Evolutionary conservation across 2,113 vertebrate species (phyloP).

Genomic region (Anarhynchus alexandrinus): DNA sequence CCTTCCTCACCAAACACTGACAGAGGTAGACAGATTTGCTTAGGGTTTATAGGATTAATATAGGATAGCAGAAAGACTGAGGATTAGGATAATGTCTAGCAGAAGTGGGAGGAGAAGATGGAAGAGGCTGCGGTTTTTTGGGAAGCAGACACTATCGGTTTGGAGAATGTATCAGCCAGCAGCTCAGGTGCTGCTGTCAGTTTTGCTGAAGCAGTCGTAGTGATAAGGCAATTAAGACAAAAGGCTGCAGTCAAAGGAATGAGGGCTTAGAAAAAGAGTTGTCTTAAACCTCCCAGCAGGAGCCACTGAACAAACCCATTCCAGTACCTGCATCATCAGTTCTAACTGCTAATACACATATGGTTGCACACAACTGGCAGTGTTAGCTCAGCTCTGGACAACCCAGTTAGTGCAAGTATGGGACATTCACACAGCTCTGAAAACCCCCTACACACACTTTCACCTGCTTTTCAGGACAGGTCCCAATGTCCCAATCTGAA

Average conservation of each 20-base stretch:
- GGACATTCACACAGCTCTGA: not conserved
- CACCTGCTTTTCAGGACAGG: not conserved
- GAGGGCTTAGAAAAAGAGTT: not conserved
- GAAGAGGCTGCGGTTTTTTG: not conserved
- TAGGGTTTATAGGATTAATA: conserved; percentile 39
- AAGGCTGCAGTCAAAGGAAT: not conserved
- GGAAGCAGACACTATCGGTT: not conserved
- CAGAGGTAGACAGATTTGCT: conserved; percentile 13
- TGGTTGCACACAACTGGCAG: not conserved
- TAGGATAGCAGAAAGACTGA: not conserved
- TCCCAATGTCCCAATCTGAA: not conserved
- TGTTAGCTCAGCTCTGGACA: not conserved
- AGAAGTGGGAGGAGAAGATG: not conserved
- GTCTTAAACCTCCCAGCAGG: not conserved
- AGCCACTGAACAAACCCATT: not conserved
- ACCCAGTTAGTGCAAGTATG: not conserved
- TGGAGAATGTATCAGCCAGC: not conserved
- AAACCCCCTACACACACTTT: not conserved
- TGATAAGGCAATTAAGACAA: not conserved
- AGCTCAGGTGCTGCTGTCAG: not conserved
- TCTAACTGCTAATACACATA: not conserved
- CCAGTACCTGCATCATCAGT: not conserved
- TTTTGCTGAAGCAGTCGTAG: not conserved
- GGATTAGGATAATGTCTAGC: not conserved
- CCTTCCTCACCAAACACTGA: not conserved